Conservation (phyloP, 2,888 invertebrate genomes). For the Iphiclides podalirius region DNA sequence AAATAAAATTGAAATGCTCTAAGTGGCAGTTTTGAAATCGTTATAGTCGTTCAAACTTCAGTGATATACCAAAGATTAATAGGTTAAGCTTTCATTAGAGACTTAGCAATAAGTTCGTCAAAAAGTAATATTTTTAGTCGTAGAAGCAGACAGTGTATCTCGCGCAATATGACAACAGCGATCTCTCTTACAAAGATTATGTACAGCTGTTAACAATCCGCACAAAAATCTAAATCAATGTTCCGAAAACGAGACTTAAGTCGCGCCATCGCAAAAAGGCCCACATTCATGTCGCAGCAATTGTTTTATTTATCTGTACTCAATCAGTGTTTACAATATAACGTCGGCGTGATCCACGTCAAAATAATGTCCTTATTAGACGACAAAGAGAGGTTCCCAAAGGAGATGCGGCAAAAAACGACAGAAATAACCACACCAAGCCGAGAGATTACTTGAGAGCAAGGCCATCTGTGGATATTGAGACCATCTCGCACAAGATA, state of each 20-base stretch:
- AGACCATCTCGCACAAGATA: constrained; percentile 77
- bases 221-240: neutral
- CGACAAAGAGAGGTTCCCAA: constrained; percentile 71
- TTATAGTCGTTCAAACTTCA: neutral
- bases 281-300: constrained; percentile 49
- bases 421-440: constrained; percentile 64
- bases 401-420: constrained; percentile 73
- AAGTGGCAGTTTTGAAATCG: neutral
- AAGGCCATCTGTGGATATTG: constrained; percentile 79
- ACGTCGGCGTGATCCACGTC: constrained; percentile 68
- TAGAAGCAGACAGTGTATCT: too few species aligned
- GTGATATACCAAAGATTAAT: neutral
- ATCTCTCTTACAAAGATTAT: too few species aligned
- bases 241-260: constrained; percentile 7
- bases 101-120: too few species aligned
- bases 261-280: constrained; percentile 46
- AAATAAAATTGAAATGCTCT: constrained; percentile 8
- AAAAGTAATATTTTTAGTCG: too few species aligned
- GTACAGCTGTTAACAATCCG: constrained; percentile 4
- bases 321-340: constrained; percentile 78
- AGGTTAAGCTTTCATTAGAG: too few species aligned
- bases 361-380: constrained; percentile 80
- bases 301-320: constrained; percentile 75
- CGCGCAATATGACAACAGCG: too few species aligned
- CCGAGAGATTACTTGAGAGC: constrained; percentile 68